Evolutionary conservation across 53 echinoderm and acorn worm species (phyloP).

Genomic region (Paracentrotus lividus): DNA sequence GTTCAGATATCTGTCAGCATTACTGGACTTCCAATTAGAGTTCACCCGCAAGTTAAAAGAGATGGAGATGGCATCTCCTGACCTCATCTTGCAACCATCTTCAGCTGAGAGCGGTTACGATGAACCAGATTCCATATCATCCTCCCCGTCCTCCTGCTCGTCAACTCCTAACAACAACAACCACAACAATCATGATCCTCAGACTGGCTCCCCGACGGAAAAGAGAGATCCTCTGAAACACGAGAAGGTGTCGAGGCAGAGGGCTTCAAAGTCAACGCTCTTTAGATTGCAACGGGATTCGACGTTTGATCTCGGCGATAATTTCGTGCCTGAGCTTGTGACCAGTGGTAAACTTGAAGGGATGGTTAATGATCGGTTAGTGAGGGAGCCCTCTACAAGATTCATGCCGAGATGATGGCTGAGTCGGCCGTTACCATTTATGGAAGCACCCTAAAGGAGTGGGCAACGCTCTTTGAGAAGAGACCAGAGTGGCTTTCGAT

Average conservation of each 20-base stretch:
- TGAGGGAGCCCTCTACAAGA: constrained; percentile 89
- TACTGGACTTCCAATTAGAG: constrained; percentile 78
- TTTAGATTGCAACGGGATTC: not conserved
- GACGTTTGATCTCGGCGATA: constrained; percentile 23
- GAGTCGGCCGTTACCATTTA: constrained; percentile 83
- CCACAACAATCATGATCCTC: not conserved
- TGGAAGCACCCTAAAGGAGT: constrained; percentile 75
- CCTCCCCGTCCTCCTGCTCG: not conserved
- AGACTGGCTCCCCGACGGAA: not conserved
- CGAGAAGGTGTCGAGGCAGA: constrained; percentile 19
- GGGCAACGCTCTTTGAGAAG: constrained; percentile 75
- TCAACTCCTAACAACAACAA: not conserved
- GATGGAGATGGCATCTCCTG: not conserved
- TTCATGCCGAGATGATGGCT: constrained; percentile 90
- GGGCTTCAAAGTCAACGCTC: not conserved
- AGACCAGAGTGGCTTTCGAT: constrained; percentile 82
- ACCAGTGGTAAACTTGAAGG: constrained; percentile 1
- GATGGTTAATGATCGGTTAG: constrained; percentile 75
- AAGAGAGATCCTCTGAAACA: constrained; percentile 49
- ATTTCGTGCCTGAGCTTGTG: not conserved
- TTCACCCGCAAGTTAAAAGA: constrained; percentile 34
- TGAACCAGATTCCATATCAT: constrained; percentile 43
- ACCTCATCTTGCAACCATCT: not conserved
- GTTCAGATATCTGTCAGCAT: constrained; percentile 77
- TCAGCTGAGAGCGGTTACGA: not conserved